phyloP scores from a whole-genome alignment of 2,797 vertebrate species.

The Myotis planiceps region DNA sequence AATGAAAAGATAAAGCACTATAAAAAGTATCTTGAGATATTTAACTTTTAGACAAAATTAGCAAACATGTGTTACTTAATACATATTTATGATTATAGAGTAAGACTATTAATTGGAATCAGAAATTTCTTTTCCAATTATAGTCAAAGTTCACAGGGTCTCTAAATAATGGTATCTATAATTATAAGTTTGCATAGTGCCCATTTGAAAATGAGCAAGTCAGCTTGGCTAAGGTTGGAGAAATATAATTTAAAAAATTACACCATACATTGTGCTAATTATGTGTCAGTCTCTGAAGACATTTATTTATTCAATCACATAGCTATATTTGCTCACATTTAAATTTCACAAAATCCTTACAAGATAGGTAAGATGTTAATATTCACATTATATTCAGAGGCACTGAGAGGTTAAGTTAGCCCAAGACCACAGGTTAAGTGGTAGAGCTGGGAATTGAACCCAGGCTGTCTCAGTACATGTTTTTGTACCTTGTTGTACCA shows the following conservation, averaged over 20 bases:
- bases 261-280: background rate
- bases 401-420: background rate
- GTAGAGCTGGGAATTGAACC: background rate
- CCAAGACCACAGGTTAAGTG: background rate
- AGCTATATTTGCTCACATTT: background rate
- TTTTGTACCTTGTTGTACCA: background rate
- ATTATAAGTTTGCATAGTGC: background rate
- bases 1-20: conserved; percentile 20
- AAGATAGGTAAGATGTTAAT: background rate
- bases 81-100: conserved; percentile 54
- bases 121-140: conserved; percentile 49
- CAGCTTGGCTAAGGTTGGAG: background rate
- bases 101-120: conserved; percentile 30
- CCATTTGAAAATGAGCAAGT: background rate
- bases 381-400: background rate
- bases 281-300: background rate
- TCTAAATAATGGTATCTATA: background rate
- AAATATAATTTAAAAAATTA: background rate
- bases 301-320: background rate
- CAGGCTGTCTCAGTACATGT: background rate
- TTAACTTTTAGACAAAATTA: conserved; percentile 73
- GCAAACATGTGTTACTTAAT: conserved; percentile 65
- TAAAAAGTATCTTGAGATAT: conserved; percentile 62
- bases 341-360: background rate
- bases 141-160: conserved; percentile 25